A percentile compares a stretch with the other conserved stretches of the same genome.
phyloP scores from a whole-genome alignment of 2,888 invertebrate genomes.

The Fragum sueziense region DNA sequence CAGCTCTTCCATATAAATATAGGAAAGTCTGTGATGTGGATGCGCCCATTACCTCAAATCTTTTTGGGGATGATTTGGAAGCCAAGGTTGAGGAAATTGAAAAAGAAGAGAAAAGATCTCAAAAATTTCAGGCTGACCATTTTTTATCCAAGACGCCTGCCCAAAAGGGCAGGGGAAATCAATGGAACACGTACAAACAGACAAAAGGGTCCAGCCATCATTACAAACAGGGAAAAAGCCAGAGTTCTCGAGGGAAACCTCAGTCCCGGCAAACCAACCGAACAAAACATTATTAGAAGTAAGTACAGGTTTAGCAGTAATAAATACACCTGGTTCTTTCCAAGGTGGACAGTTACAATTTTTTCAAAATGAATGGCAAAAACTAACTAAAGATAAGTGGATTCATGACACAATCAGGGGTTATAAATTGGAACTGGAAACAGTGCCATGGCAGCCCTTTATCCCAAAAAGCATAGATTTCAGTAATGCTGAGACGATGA shows the following conservation, averaged over 20 bases:
- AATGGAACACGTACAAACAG: background rate
- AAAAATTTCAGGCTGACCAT: background rate
- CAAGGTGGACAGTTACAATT: slow-evolving; percentile 23
- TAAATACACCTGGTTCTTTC: slow-evolving; percentile 30
- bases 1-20: slow-evolving; percentile 10
- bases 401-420: slow-evolving; percentile 28
- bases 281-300: background rate
- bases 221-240: background rate
- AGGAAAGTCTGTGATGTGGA: slow-evolving; percentile 14
- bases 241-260: background rate
- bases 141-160: slow-evolving; percentile 19
- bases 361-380: background rate
- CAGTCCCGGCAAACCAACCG: background rate
- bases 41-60: background rate
- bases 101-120: background rate
- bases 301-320: background rate
- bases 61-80: slow-evolving; percentile 25
- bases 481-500: background rate
- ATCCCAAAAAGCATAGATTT: slow-evolving; percentile 19
- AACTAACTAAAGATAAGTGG: slow-evolving; percentile 34
- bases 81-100: slow-evolving; percentile 16
- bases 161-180: background rate
- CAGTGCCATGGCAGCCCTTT: slow-evolving; percentile 18
- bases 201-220: background rate
- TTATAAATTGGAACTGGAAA: slow-evolving; percentile 25